Evolutionary conservation across 2,888 invertebrate species (phyloP).

Genomic region (Anagyrus pseudococci): DNA sequence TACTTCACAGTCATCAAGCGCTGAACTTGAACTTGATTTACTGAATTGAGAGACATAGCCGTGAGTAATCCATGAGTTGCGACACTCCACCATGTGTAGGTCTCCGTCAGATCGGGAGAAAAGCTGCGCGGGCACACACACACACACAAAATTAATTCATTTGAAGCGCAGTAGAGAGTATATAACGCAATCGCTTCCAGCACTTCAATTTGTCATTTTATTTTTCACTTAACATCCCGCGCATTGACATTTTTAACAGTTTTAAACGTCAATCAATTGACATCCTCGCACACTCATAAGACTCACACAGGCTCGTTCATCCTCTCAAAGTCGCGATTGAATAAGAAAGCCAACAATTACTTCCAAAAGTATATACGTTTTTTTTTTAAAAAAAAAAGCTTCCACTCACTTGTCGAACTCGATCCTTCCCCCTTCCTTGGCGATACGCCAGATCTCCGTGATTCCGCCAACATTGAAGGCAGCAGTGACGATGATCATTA

Average conservation of each 20-base stretch:
- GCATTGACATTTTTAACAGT: no score
- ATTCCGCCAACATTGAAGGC: constrained; percentile 75
- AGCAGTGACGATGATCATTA: constrained; percentile 79
- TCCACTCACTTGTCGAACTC: constrained; percentile 70
- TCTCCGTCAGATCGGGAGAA: constrained; percentile 76
- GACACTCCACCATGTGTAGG: constrained; percentile 85
- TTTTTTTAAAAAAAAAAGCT: no score
- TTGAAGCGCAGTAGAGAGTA: not conserved
- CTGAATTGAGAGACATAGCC: constrained; percentile 82
- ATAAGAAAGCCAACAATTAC: no score
- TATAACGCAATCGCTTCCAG: no score
- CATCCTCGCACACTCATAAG: no score
- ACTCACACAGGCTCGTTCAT: no score
- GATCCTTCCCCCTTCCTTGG: constrained; percentile 73
- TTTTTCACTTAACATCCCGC: no score
- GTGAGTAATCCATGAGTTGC: constrained; percentile 73
- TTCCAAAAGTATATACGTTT: no score
- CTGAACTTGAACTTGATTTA: constrained; percentile 87
- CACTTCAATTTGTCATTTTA: not conserved
- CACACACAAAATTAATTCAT: not conserved
- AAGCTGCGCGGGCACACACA: constrained; percentile 10
- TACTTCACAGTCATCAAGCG: constrained; percentile 73
- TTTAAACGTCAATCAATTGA: no score
- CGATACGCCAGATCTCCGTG: constrained; percentile 74
- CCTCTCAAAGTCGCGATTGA: no score